Percentiles rank a stretch among this genome's conserved stretches.
Conservation (phyloP, 30 jellyfish, hydroid and myxozoan species). For the Aurelia coerulea region DNA sequence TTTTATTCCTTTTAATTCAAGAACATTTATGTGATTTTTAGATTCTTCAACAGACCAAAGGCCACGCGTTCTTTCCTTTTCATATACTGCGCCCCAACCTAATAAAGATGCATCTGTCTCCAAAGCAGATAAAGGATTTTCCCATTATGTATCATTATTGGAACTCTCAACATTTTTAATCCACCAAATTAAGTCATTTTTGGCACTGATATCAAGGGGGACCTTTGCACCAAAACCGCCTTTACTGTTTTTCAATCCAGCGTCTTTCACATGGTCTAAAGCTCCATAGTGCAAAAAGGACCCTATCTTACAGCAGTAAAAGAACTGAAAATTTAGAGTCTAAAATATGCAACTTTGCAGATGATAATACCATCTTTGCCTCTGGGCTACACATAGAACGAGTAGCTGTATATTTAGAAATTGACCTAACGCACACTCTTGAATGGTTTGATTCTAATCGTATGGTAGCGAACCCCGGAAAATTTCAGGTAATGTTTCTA, state of each 20-base stretch:
- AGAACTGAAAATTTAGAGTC: not conserved
- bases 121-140: not conserved
- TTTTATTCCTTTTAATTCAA: slow-evolving; percentile 24
- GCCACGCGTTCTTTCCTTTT: slow-evolving; percentile 10
- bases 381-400: no score
- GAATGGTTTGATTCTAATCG: no score
- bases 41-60: slow-evolving; percentile 9
- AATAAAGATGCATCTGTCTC: slow-evolving; percentile 22
- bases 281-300: slow-evolving; percentile 41
- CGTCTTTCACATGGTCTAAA: slow-evolving; percentile 19
- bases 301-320: slow-evolving; percentile 57
- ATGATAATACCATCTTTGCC: no score
- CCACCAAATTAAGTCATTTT: slow-evolving; percentile 55
- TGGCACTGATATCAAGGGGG: slow-evolving; percentile 2
- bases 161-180: not conserved
- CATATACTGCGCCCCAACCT: slow-evolving; percentile 65
- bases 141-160: not conserved
- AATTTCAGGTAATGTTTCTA: no score
- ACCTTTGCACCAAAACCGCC: slow-evolving; percentile 32
- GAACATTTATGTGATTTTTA: slow-evolving; percentile 29
- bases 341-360: slow-evolving; percentile 8
- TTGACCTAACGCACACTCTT: no score
- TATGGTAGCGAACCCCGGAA: no score
- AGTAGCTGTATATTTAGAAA: no score
- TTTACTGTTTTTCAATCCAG: slow-evolving; percentile 14